phyloP scores from a whole-genome alignment of 2,113 vertebrate genomes.

The Microcebus griseorufus region DNA sequence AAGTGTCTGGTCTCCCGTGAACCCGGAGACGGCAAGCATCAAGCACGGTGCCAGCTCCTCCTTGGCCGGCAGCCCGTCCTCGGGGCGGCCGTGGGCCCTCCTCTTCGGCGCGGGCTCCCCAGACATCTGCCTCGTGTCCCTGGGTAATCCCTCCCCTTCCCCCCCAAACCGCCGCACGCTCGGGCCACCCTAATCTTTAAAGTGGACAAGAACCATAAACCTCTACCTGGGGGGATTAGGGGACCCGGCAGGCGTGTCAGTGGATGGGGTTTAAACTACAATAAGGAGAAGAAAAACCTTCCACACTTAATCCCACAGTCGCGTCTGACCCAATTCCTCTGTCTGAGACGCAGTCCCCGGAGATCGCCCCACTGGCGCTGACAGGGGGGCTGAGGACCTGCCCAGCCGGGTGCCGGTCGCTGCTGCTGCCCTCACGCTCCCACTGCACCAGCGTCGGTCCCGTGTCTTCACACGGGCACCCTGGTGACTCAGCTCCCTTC shows the following conservation, averaged over 20 bases:
- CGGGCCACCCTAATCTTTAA: constrained; percentile 88
- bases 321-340: constrained; percentile 87
- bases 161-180: constrained; percentile 75
- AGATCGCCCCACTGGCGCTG: not conserved
- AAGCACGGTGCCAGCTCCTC: fast-evolving
- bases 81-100: constrained; percentile 13
- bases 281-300: constrained; percentile 85
- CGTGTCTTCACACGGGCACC: fast-evolving
- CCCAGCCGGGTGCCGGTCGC: not conserved
- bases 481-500: not conserved
- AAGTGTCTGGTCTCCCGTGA: too few species aligned
- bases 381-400: constrained; percentile 55
- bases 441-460: fast-evolving
- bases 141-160: constrained; percentile 82
- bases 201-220: constrained; percentile 87
- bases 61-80: fast-evolving
- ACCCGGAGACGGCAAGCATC: fast-evolving
- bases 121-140: constrained; percentile 82
- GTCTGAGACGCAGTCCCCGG: constrained; percentile 73
- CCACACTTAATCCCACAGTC: constrained; percentile 86
- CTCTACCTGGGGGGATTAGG: constrained; percentile 88
- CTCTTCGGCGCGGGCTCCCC: constrained; percentile 75
- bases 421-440: not conserved
- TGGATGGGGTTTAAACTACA: constrained; percentile 84
- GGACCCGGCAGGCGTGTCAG: constrained; percentile 80